Evolutionary conservation across 2,797 vertebrate genomes (phyloP).

Genomic region (Clarias fuscus): DNA sequence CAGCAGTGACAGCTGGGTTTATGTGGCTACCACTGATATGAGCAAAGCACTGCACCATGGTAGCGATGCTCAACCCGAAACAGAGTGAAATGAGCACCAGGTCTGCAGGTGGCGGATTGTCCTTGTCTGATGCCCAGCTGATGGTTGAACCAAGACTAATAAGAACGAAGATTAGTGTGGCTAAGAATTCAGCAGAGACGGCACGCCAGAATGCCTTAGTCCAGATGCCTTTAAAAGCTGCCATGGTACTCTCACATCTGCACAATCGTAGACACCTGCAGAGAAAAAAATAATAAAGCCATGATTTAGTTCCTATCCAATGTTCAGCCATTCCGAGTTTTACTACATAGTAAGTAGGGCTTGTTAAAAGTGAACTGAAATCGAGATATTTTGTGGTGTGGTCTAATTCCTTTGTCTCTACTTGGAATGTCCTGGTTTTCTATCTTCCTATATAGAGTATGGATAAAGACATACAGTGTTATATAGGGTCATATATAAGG

Average conservation of each 20-base stretch:
- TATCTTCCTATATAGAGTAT: background rate
- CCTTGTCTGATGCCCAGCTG: constrained; percentile 80
- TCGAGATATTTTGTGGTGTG: background rate
- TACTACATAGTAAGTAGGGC: background rate
- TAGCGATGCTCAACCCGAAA: constrained; percentile 94
- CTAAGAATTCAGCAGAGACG: constrained; percentile 89
- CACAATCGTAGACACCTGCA: constrained; percentile 78
- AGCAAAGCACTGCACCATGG: constrained; percentile 93
- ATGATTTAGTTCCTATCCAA: background rate
- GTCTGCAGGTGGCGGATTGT: constrained; percentile 81
- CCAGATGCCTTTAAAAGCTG: constrained; percentile 93
- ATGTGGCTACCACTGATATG: constrained; percentile 96
- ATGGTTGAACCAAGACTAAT: constrained; percentile 91
- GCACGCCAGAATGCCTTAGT: constrained; percentile 95
- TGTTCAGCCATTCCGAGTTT: background rate
- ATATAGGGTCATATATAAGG: no score
- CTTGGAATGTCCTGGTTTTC: background rate
- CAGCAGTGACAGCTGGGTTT: constrained; percentile 90
- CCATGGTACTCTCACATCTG: constrained; percentile 82
- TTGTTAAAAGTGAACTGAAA: background rate
- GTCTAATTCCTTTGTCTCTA: background rate
- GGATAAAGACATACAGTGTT: no score
- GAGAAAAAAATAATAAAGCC: background rate
- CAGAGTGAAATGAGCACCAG: constrained; percentile 92
- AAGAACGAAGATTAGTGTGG: constrained; percentile 90